Evolutionary conservation across 2,797 vertebrate genomes (phyloP).

Genomic region (Pangasius djambal): DNA sequence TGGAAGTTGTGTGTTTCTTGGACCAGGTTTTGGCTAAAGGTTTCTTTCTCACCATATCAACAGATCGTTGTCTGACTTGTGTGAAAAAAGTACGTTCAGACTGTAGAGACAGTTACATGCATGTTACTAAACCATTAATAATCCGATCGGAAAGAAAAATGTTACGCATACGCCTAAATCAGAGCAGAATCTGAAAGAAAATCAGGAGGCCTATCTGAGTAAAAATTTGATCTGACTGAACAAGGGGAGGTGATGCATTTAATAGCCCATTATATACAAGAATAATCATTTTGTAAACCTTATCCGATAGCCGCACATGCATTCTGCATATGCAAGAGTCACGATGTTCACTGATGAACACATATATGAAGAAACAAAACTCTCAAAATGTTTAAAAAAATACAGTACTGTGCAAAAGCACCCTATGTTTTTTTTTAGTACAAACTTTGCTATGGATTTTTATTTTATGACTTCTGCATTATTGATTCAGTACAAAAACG

Average conservation of each 20-base stretch:
- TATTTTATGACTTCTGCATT: no score
- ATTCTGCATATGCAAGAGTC: no score
- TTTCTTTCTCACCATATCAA: slow-evolving; percentile 21
- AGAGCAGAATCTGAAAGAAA: background rate
- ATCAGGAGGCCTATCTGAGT: background rate
- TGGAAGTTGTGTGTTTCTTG: slow-evolving; percentile 65
- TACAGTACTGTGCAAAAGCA: no score
- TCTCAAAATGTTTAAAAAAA: no score
- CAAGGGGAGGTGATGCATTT: background rate
- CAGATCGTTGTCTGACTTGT: slow-evolving; percentile 31
- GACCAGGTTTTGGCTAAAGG: slow-evolving; percentile 55
- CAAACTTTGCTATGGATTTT: no score
- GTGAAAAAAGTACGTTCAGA: slow-evolving; percentile 46
- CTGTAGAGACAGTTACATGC: background rate
- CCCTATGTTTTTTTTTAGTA: no score
- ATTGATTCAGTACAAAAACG: no score
- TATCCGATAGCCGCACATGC: background rate
- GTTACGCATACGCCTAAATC: background rate
- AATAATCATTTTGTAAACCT: background rate
- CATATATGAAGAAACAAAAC: no score
- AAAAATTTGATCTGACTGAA: background rate
- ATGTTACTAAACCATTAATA: background rate
- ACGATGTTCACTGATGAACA: no score
- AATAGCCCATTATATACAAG: background rate
- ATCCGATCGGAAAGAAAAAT: background rate